phyloP scores from a whole-genome alignment of 2,888 invertebrate species.

The Cataglyphis rosenhaueri region DNA sequence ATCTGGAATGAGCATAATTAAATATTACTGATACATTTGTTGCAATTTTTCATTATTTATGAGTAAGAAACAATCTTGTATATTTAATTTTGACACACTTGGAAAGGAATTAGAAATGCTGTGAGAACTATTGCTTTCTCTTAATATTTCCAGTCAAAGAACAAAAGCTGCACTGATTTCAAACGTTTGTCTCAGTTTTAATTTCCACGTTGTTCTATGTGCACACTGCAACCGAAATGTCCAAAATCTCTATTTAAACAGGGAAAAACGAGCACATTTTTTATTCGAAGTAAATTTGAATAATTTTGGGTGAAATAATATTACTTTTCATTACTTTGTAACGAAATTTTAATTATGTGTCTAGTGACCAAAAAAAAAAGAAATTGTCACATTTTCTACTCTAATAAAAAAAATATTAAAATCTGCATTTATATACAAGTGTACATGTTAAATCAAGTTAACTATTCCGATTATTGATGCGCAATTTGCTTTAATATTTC shows the following conservation, averaged over 20 bases:
- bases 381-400: neutral
- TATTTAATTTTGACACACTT: neutral
- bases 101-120: neutral
- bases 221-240: neutral
- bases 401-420: neutral
- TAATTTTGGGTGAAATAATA: neutral
- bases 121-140: neutral
- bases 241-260: slow-evolving; percentile 14
- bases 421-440: neutral
- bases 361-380: neutral
- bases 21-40: neutral
- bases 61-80: neutral
- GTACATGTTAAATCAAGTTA: neutral
- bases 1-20: too few relatives aligned
- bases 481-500: neutral
- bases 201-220: slow-evolving; percentile 31
- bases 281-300: neutral
- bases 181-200: slow-evolving; percentile 31
- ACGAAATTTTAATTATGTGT: slow-evolving; percentile 13
- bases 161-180: slow-evolving; percentile 37
- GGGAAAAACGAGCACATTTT: neutral
- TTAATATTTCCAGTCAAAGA: slow-evolving; percentile 17
- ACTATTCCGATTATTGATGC: slow-evolving; percentile 3
- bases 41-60: neutral
- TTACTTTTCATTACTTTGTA: neutral